Percentiles rank a stretch among this genome's conserved stretches.
Evolutionary conservation across 2,113 vertebrate genomes (phyloP).

Genomic region (Corythaixoides concolor): DNA sequence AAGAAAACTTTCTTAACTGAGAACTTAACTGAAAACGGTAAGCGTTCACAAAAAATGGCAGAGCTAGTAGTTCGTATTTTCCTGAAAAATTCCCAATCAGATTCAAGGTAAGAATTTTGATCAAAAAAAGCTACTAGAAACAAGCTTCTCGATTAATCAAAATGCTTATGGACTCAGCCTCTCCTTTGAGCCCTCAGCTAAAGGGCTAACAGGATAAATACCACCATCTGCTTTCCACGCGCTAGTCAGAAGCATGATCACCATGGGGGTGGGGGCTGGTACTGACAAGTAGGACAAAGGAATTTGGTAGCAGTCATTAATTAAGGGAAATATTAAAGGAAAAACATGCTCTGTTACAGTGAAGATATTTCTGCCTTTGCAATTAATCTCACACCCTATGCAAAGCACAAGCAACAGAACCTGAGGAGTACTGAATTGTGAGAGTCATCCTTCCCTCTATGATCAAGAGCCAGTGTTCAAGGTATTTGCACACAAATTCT

Average conservation of each 20-base stretch:
- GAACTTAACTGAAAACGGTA: background rate
- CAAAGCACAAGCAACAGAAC: background rate
- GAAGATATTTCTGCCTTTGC: background rate
- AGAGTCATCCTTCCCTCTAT: background rate
- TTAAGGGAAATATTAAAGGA: background rate
- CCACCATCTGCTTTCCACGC: background rate
- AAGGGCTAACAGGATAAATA: background rate
- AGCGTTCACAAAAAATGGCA: background rate
- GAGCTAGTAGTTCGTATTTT: background rate
- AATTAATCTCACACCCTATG: background rate
- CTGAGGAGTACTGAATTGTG: background rate
- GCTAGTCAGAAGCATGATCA: background rate
- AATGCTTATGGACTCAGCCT: background rate
- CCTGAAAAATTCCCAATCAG: background rate
- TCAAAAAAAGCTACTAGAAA: background rate
- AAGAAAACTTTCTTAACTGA: background rate
- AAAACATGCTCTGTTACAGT: background rate
- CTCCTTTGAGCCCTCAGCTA: background rate
- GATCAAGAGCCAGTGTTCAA: rapidly evolving
- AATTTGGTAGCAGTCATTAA: background rate
- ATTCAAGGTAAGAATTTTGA: background rate
- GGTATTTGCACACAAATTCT: background rate
- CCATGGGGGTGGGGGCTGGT: background rate
- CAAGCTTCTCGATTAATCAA: background rate
- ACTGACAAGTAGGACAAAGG: background rate